Conservation (phyloP, 2,113 vertebrate species). For the Lucifuga dentata region DNA sequence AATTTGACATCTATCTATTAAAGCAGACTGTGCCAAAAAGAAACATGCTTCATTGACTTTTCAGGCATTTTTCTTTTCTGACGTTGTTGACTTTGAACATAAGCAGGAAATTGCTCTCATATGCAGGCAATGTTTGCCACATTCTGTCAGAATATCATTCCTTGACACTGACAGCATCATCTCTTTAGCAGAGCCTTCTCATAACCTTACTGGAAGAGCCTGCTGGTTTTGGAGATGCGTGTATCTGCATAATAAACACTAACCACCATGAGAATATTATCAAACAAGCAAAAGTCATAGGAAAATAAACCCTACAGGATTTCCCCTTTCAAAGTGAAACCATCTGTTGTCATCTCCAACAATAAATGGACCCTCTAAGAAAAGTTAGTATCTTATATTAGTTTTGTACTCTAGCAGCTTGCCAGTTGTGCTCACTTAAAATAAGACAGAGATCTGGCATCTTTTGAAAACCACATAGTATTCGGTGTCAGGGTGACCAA, state of each 20-base stretch:
- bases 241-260: constrained; percentile 70
- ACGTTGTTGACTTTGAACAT: constrained; percentile 45
- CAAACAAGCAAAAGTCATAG: constrained; percentile 55
- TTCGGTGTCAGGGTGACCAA: neutral
- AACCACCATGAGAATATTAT: constrained; percentile 62
- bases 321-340: constrained; percentile 64
- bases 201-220: constrained; percentile 52
- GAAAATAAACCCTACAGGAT: constrained; percentile 69
- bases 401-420: constrained; percentile 33
- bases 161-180: constrained; percentile 63
- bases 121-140: constrained; percentile 55
- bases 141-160: constrained; percentile 56
- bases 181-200: constrained; percentile 49
- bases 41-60: constrained; percentile 45
- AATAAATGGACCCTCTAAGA: constrained; percentile 43
- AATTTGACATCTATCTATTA: constrained; percentile 55
- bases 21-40: constrained; percentile 24
- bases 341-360: constrained; percentile 62
- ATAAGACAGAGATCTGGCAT: constrained; percentile 3
- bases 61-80: constrained; percentile 38
- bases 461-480: constrained; percentile 20
- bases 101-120: constrained; percentile 68
- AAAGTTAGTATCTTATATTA: constrained; percentile 34
- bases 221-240: constrained; percentile 43
- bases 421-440: constrained; percentile 15